Percentiles rank a stretch among this genome's conserved stretches.
Conservation (phyloP, 2,797 vertebrate species). For the Selene dorsalis region DNA sequence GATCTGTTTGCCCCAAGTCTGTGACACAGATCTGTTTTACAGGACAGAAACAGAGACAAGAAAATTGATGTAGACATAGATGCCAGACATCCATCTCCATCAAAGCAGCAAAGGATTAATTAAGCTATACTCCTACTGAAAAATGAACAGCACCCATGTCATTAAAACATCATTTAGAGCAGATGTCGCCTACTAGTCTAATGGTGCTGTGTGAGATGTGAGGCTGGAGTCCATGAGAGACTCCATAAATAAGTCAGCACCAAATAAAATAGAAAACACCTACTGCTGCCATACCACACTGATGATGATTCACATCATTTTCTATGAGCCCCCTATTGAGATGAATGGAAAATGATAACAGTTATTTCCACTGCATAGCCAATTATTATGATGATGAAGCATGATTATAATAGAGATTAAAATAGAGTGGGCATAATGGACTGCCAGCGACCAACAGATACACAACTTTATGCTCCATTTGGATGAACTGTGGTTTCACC, state of each 20-base stretch:
- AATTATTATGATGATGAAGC: constrained; percentile 21
- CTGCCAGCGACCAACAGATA: background rate
- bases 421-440: background rate
- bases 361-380: constrained; percentile 19
- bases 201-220: constrained; percentile 1
- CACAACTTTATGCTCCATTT: background rate
- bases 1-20: constrained; percentile 64
- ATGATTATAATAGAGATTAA: background rate
- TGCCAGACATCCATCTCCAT: constrained; percentile 14
- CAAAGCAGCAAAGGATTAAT: constrained; percentile 16
- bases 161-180: constrained; percentile 53
- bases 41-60: constrained; percentile 20
- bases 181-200: constrained; percentile 41
- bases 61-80: background rate
- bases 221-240: background rate
- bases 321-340: constrained; percentile 21
- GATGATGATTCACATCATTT: constrained; percentile 9
- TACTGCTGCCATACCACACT: constrained; percentile 8
- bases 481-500: constrained; percentile 1
- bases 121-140: constrained; percentile 18
- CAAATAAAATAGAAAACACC: constrained; percentile 33
- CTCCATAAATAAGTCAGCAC: constrained; percentile 16
- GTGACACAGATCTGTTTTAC: constrained; percentile 59
- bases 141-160: constrained; percentile 20
- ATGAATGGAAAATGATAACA: constrained; percentile 27